A percentile compares a stretch with the other conserved stretches of the same genome.
phyloP scores from a whole-genome alignment of 2,888 invertebrate genomes.

The Cinara cedri region DNA sequence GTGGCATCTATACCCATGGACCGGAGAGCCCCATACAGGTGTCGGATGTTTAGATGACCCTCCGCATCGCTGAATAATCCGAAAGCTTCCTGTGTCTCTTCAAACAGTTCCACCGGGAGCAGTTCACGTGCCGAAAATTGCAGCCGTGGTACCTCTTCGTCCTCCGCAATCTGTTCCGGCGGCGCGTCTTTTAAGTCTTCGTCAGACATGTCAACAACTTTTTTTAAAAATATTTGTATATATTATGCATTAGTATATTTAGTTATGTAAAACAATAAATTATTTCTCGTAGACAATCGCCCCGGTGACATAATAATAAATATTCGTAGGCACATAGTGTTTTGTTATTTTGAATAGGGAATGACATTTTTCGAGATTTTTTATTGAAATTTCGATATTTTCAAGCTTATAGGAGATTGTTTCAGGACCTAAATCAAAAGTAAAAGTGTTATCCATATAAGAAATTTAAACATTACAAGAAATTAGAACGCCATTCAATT shows the following conservation, averaged over 20 bases:
- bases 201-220: neutral
- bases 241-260: too few species aligned
- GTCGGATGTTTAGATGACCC: neutral
- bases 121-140: neutral
- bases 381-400: too few species aligned
- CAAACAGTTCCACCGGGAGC: neutral
- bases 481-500: too few species aligned
- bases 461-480: too few species aligned
- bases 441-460: too few species aligned
- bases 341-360: too few species aligned
- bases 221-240: neutral
- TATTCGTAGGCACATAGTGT: too few species aligned
- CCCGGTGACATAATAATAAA: too few species aligned
- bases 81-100: neutral
- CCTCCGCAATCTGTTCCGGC: neutral
- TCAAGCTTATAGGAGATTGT: too few species aligned
- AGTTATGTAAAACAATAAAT: too few species aligned
- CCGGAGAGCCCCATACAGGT: neutral
- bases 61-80: neutral
- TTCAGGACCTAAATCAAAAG: too few species aligned
- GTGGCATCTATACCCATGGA: slow-evolving; percentile 24
- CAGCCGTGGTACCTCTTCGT: neutral
- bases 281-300: neutral
- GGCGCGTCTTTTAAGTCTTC: neutral
- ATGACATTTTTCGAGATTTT: too few species aligned